Percentiles rank a stretch among this genome's conserved stretches.
Conservation (phyloP, 2,888 invertebrate genomes). For the Lepeophtheirus nordmannii region DNA sequence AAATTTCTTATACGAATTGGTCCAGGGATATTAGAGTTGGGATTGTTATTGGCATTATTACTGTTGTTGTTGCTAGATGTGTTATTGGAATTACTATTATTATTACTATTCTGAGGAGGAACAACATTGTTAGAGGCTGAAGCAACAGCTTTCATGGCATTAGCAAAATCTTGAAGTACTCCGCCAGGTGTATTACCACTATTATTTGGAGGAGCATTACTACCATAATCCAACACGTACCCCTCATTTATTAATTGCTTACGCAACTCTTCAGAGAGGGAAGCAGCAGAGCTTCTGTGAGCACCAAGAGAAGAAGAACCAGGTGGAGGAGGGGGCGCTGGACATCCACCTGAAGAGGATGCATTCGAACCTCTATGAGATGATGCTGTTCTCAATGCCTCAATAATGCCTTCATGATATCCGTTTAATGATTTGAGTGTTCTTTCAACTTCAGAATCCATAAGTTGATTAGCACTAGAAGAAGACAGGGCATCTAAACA, state of each 20-base stretch:
- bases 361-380: conserved; percentile 15
- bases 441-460: conserved; percentile 43
- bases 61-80: conserved; percentile 38
- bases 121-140: conserved; percentile 32
- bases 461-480: conserved; percentile 9
- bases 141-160: conserved; percentile 27
- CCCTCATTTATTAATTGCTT: conserved; percentile 47
- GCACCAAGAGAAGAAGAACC: conserved; percentile 39
- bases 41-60: background rate
- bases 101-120: conserved; percentile 30
- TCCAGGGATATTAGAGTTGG: conserved; percentile 51
- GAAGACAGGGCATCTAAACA: conserved; percentile 33
- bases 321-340: conserved; percentile 43
- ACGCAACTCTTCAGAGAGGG: conserved; percentile 51
- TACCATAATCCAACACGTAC: conserved; percentile 32
- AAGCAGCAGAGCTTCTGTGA: conserved; percentile 32
- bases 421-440: conserved; percentile 76
- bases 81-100: conserved; percentile 27
- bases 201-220: conserved; percentile 45
- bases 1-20: conserved; percentile 74
- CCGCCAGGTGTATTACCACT: conserved; percentile 52
- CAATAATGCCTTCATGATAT: conserved; percentile 78
- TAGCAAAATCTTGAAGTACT: conserved; percentile 26
- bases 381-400: conserved; percentile 62
- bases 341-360: conserved; percentile 45